Evolutionary conservation across 2,797 vertebrate genomes (phyloP).

Genomic region (Takifugu rubripes): DNA sequence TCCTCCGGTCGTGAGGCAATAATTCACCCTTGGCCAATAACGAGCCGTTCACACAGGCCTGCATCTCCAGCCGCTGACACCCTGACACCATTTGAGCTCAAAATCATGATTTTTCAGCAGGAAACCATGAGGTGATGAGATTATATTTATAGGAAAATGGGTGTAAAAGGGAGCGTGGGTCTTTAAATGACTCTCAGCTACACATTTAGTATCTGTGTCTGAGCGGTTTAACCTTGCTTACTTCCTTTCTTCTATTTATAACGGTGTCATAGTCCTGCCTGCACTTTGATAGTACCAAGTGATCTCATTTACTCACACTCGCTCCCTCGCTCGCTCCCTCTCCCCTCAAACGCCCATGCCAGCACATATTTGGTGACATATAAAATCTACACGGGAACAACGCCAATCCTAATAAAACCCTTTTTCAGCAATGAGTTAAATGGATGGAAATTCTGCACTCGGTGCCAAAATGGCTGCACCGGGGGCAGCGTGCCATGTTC

Average conservation of each 20-base stretch:
- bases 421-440: conserved; percentile 58
- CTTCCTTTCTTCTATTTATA: conserved; percentile 77
- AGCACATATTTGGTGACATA: conserved; percentile 39
- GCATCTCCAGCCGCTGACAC: conserved; percentile 18
- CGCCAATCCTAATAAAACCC: conserved; percentile 60
- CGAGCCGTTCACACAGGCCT: conserved; percentile 34
- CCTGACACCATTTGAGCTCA: conserved; percentile 19
- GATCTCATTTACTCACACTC: conserved; percentile 68
- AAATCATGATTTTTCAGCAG: conserved; percentile 30
- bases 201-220: conserved; percentile 57
- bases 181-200: conserved; percentile 47
- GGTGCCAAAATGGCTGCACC: conserved; percentile 50
- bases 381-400: conserved; percentile 36
- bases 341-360: conserved; percentile 23
- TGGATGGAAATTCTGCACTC: conserved; percentile 46
- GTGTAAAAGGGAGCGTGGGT: conserved; percentile 25
- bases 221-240: conserved; percentile 70
- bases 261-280: conserved; percentile 73
- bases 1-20: conserved; percentile 36
- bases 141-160: conserved; percentile 5
- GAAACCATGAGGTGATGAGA: not conserved
- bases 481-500: conserved; percentile 46
- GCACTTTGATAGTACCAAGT: conserved; percentile 75
- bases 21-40: conserved; percentile 59
- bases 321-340: conserved; percentile 18